A percentile compares a stretch with the other conserved stretches of the same genome.
Conservation (phyloP, 1,140 invertebrate species). For the Trichonephila inaurata region DNA sequence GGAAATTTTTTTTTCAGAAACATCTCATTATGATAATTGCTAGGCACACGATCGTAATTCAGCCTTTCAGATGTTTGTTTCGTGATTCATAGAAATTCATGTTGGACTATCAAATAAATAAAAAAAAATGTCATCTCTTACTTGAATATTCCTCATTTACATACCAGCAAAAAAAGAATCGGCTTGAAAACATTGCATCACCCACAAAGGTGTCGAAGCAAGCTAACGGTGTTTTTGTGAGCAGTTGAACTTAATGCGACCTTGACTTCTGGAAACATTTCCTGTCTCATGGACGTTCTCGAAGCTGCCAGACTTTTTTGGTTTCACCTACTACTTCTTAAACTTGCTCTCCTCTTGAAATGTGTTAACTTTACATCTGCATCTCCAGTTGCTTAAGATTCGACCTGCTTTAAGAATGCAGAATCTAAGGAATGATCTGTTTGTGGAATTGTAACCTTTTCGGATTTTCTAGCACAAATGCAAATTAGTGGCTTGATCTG, state of each 20-base stretch:
- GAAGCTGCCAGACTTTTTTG: background rate
- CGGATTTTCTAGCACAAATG: background rate
- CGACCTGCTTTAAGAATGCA: background rate
- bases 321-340: background rate
- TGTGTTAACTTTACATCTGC: background rate
- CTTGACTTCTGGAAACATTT: constrained; percentile 36
- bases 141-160: background rate
- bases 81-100: no score
- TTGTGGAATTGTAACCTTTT: background rate
- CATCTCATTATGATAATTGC: no score
- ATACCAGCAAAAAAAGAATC: background rate
- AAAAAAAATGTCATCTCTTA: background rate
- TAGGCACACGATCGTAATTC: no score
- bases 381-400: background rate
- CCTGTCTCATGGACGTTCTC: constrained; percentile 33
- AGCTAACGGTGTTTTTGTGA: constrained; percentile 30
- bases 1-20: no score
- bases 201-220: background rate
- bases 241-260: constrained; percentile 36
- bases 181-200: constrained; percentile 14
- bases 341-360: background rate
- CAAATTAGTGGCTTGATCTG: background rate
- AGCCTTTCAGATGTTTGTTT: no score
- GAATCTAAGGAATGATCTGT: background rate
- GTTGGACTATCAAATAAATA: no score